These are phyloP conservation scores for Acanthiza pusilla DNA, from an alignment of 2,797 vertebrate genomes.

Conservation along the genomic window DNA sequence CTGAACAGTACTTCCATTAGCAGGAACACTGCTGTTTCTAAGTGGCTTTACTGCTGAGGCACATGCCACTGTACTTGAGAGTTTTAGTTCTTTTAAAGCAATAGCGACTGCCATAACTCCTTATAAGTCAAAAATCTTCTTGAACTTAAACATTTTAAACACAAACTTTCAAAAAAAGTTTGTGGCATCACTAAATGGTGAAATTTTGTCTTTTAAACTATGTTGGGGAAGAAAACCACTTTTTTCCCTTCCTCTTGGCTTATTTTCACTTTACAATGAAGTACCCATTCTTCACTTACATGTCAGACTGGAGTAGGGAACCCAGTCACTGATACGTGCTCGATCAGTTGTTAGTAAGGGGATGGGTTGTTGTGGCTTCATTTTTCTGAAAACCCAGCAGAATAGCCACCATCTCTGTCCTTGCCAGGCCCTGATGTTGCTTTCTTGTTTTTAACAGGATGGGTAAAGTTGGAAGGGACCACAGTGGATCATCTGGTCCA, in stretches of 20 bases:
- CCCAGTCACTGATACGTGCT: not conserved
- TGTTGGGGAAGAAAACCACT: not conserved
- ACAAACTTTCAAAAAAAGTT: not conserved
- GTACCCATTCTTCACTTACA: not conserved
- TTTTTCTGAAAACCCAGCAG: not conserved
- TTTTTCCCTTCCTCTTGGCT: not conserved
- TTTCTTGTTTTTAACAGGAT: not conserved
- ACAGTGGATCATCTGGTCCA: too few species aligned
- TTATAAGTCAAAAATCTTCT: conserved; percentile 30
- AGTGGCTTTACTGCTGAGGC: conserved; percentile 29
- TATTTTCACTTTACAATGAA: not conserved
- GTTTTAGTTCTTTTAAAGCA: conserved; percentile 23
- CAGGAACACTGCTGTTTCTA: not conserved
- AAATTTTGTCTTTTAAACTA: not conserved
- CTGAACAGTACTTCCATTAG: conserved; percentile 63
- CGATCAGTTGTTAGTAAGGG: not conserved
- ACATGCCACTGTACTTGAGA: not conserved
- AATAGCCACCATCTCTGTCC: not conserved
- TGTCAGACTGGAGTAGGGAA: not conserved
- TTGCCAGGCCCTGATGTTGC: not conserved
- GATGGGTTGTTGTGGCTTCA: not conserved
- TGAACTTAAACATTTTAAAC: conserved; percentile 31
- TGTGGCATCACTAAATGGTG: not conserved
- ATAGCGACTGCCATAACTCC: not conserved
- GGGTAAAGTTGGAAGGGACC: not conserved